phyloP scores from a whole-genome alignment of 2,797 vertebrate genomes.

The Poeciliopsis paucimaculata region DNA sequence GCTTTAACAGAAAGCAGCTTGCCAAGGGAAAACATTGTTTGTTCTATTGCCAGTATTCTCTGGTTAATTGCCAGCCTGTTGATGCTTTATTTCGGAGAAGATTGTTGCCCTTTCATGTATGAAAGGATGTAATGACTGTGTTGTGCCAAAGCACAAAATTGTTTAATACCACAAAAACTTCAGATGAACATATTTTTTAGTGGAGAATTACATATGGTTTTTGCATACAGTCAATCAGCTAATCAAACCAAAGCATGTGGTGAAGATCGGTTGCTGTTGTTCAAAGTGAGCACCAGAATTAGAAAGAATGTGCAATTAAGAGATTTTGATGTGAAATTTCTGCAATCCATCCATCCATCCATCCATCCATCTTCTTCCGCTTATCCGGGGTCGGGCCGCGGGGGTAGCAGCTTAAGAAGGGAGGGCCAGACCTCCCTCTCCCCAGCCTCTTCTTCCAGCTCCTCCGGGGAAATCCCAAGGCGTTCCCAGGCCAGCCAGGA shows the following conservation, averaged over 20 bases:
- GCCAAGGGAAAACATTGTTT: not conserved
- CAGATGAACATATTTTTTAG: not conserved
- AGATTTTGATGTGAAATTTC: not conserved
- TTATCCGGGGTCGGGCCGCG: too few species aligned
- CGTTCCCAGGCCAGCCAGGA: too few species aligned
- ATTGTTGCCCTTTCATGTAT: not conserved
- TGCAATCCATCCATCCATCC: too few species aligned
- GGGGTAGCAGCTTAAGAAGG: too few species aligned
- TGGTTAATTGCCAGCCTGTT: conserved; percentile 4
- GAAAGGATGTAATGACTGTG: not conserved
- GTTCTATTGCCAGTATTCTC: not conserved
- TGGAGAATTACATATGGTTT: not conserved
- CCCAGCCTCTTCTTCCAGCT: too few species aligned
- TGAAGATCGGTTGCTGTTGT: not conserved
- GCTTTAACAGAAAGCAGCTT: not conserved
- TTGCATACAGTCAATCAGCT: not conserved
- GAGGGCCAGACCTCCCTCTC: too few species aligned
- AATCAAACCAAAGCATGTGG: not conserved
- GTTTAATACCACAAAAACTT: not conserved
- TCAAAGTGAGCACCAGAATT: not conserved
- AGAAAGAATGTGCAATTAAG: not conserved
- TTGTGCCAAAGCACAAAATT: not conserved
- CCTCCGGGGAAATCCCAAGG: too few species aligned
- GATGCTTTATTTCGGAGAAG: not conserved
- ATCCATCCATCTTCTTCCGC: too few species aligned